Evolutionary conservation across 1,140 invertebrate genomes (phyloP).

Genomic region (Plutomurus gul): DNA sequence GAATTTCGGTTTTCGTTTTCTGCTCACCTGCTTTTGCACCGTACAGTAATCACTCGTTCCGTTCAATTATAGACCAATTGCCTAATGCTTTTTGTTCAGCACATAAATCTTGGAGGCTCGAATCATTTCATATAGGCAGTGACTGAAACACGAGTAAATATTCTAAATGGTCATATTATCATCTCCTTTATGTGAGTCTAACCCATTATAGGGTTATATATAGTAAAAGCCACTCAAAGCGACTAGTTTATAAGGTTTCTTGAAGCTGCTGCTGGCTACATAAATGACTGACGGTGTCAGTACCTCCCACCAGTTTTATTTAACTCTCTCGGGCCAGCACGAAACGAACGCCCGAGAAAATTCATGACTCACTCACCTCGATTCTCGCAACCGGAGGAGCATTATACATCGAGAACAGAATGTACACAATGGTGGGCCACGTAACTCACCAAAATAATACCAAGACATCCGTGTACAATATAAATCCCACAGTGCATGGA

Average conservation of each 20-base stretch:
- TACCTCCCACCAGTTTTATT: constrained; percentile 19
- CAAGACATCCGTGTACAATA: too few species aligned
- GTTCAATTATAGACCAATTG: constrained; percentile 13
- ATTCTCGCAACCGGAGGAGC: background rate
- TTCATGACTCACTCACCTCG: constrained; percentile 10
- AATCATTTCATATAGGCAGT: background rate
- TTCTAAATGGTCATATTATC: too few species aligned
- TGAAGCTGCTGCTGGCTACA: too few species aligned
- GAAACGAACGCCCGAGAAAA: constrained; percentile 10
- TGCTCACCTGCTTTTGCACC: too few species aligned
- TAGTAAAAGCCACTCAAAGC: too few species aligned
- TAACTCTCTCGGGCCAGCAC: background rate
- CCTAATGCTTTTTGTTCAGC: background rate
- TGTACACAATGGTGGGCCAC: background rate
- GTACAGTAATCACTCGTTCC: background rate
- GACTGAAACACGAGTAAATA: too few species aligned
- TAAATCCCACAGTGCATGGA: background rate
- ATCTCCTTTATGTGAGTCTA: too few species aligned
- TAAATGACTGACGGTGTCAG: constrained; percentile 15
- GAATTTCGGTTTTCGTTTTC: background rate
- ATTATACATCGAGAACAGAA: background rate
- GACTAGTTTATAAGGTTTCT: too few species aligned
- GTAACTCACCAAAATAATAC: background rate
- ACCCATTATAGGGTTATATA: too few species aligned
- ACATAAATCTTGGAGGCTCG: background rate